These are phyloP conservation scores for Tinamus guttatus DNA, from an alignment of 2,113 vertebrate species.

Conservation along the genomic window DNA sequence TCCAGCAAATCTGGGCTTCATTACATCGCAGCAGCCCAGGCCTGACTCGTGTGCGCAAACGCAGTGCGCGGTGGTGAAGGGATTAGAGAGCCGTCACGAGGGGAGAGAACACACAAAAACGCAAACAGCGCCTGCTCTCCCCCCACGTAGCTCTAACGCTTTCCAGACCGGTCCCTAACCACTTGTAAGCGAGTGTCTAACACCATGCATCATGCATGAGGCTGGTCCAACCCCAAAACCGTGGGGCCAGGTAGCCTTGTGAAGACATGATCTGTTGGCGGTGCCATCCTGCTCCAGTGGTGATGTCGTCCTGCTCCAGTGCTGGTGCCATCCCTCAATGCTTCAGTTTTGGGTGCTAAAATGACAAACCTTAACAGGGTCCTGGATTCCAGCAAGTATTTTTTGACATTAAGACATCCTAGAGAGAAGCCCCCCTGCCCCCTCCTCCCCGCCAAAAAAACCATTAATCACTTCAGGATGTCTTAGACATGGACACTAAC, in stretches of 20 bases:
- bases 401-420: not conserved
- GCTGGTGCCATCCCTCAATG: too few species aligned
- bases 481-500: constrained; percentile 37
- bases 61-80: not conserved
- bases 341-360: not conserved
- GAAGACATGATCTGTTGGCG: too few species aligned
- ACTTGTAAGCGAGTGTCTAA: too few species aligned
- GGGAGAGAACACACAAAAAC: not conserved
- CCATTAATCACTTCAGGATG: constrained; percentile 64
- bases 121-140: not conserved
- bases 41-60: not conserved
- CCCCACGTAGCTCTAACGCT: not conserved
- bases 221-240: too few species aligned
- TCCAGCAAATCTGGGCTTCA: not conserved
- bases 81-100: not conserved
- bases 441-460: too few species aligned
- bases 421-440: not conserved
- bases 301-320: too few species aligned
- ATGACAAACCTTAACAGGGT: not conserved
- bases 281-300: too few species aligned
- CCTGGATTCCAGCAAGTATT: not conserved
- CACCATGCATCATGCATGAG: too few species aligned
- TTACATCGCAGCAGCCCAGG: not conserved
- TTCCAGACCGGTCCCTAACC: not conserved
- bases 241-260: too few species aligned